Evolutionary conservation across 2,888 invertebrate genomes (phyloP), one percentile per base, ranked within the genome.

Genomic region (Bruchidius siliquastri): DNA sequence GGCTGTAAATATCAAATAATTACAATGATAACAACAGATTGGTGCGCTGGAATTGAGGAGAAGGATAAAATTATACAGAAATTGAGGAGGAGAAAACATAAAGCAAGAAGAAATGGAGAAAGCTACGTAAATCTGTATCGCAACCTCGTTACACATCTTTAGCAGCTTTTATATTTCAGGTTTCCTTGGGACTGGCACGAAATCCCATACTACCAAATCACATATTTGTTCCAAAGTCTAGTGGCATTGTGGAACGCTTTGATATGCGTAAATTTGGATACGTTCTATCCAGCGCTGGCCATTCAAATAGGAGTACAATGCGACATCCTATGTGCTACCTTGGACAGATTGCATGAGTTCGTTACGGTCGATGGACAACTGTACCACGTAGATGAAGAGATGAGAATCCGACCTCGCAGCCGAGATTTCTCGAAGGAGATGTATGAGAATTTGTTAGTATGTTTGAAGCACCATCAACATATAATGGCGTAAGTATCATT

Each of bases 231-330:
- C 20, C 71, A 71, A 30, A 21, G 1, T 20, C n/a, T 71, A 18
- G 20, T 32, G 0, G 22, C 21, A 20, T 1, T 71, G 21, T 30
- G 22, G 71, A 26, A 71, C 20, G 30, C 26, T 1, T 4, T 32
- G 2, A 22, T 71, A 20, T 71, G 71, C 20, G 13, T 26, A 20
- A 26, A 49, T 32, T 20, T 30, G 30, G 71, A 71, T 30, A n/a
- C 71, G 8, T 32, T 49, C 30, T 71, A 71, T 71, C 21, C 49
- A n/a, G 21, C 32, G 21, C 32, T 71, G n/a, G 49, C 71, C 8
- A 26, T 32, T 26, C 71, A 71, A 71, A 32, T 71, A 18, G 32
- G 71, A 3, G 30, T 71, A 3, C 71, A 71, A 8, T 71, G 71
- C 20, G 71, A 71, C 20, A 21, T 71, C 18, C 49, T 71, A 18